Evolutionary conservation across 2,797 vertebrate genomes (phyloP).

Genomic region (Macrochelys suwanniensis): DNA sequence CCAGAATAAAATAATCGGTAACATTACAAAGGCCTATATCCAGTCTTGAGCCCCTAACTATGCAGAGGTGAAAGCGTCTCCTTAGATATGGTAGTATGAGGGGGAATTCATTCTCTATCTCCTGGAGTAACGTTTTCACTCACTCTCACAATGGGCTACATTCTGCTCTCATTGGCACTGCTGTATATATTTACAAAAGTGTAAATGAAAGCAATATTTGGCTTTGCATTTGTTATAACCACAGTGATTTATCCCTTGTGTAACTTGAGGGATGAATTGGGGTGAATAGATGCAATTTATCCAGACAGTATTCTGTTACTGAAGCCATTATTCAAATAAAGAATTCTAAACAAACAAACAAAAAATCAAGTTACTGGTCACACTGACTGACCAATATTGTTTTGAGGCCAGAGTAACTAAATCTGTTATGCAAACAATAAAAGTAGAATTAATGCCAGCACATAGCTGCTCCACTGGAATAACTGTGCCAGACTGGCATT

Average conservation of each 20-base stretch:
- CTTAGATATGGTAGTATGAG: not conserved
- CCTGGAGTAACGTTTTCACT: not conserved
- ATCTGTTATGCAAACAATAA: conserved; percentile 51
- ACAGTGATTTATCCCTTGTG: not conserved
- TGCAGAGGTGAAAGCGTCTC: rapidly evolving
- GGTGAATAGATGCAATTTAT: not conserved
- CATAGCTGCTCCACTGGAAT: not conserved
- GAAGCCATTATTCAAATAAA: conserved; percentile 60
- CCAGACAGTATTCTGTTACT: conserved; percentile 64
- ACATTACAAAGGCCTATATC: not conserved
- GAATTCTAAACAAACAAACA: not conserved
- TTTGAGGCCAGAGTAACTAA: conserved; percentile 2
- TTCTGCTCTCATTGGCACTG: not conserved
- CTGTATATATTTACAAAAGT: not conserved
- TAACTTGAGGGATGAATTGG: not conserved
- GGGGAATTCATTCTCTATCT: not conserved
- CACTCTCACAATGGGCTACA: not conserved
- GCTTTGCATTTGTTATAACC: not conserved
- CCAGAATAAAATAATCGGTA: not conserved
- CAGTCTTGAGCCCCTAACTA: not conserved
- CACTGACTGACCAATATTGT: conserved; percentile 43
- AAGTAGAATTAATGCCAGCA: conserved; percentile 70
- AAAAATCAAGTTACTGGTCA: conserved; percentile 25
- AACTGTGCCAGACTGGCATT: conserved; percentile 1
- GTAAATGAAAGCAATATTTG: not conserved